Percentiles rank a stretch among this genome's conserved stretches.
Conservation (phyloP, 1,140 invertebrate genomes). For the Penaeus japonicus region DNA sequence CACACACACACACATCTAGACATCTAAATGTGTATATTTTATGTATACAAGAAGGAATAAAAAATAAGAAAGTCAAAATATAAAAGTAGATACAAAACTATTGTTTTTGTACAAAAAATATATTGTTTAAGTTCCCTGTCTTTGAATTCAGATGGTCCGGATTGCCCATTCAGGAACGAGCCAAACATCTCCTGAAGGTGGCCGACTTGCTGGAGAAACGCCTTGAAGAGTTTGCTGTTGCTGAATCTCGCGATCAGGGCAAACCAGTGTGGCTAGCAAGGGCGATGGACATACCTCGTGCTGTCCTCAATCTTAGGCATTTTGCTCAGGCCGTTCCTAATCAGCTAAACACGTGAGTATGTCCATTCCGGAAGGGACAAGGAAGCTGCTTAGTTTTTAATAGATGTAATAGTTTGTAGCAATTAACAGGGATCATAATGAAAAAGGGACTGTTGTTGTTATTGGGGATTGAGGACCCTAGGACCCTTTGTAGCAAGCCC, state of each 20-base stretch:
- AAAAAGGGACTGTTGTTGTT: too few species aligned
- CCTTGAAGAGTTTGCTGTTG: slow-evolving; percentile 67
- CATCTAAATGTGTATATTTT: slow-evolving; percentile 13
- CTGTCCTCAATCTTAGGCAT: slow-evolving; percentile 69
- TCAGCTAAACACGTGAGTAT: slow-evolving; percentile 60
- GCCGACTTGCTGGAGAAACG: slow-evolving; percentile 69
- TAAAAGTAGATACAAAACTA: slow-evolving; percentile 7
- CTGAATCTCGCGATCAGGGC: slow-evolving; percentile 71
- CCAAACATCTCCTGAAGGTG: slow-evolving; percentile 64
- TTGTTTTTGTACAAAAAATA: background rate
- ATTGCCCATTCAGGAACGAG: slow-evolving; percentile 61
- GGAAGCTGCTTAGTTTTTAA: too few species aligned
- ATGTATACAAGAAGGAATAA: background rate
- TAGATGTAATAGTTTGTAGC: too few species aligned
- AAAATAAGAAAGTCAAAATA: background rate
- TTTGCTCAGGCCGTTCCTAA: slow-evolving; percentile 68
- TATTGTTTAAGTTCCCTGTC: background rate
- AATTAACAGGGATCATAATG: too few species aligned
- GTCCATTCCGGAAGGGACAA: too few species aligned
- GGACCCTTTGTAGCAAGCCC: too few species aligned
- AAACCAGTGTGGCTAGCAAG: slow-evolving; percentile 69
- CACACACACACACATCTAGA: slow-evolving; percentile 1
- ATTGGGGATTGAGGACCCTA: too few species aligned
- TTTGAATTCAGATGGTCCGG: slow-evolving; percentile 63
- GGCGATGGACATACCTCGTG: slow-evolving; percentile 70